Conservation (phyloP, 2,113 vertebrate species). For the Saccopteryx leptura region DNA sequence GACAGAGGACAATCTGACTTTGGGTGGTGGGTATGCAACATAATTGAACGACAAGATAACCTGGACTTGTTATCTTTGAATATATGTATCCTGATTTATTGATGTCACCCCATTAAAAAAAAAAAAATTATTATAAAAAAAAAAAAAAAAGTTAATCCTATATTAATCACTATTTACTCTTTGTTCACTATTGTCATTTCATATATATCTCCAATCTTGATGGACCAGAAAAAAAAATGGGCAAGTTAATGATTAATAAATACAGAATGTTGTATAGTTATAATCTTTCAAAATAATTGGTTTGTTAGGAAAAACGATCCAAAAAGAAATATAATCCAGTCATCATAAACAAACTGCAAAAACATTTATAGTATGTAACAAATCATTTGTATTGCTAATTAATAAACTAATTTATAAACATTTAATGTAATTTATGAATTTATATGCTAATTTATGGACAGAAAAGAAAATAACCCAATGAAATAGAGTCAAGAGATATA, state of each 20-base stretch:
- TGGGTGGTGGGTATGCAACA: no score
- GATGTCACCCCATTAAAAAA: no score
- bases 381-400: background rate
- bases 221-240: background rate
- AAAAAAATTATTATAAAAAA: no score
- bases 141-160: conserved; percentile 40
- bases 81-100: no score
- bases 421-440: conserved; percentile 13
- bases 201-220: background rate
- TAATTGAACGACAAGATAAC: no score
- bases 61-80: no score
- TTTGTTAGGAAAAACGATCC: conserved; percentile 34
- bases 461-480: background rate
- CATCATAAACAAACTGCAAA: background rate
- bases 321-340: background rate
- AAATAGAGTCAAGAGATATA: background rate
- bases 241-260: background rate
- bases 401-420: conserved; percentile 38
- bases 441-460: background rate
- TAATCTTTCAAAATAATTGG: conserved; percentile 59
- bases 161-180: conserved; percentile 51
- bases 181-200: conserved; percentile 24
- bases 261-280: background rate
- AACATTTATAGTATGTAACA: background rate
- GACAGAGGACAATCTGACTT: no score